Percentiles rank a stretch among this genome's conserved stretches.
Conservation (phyloP, 2,113 vertebrate genomes). For the Malaclemys terrapin region DNA sequence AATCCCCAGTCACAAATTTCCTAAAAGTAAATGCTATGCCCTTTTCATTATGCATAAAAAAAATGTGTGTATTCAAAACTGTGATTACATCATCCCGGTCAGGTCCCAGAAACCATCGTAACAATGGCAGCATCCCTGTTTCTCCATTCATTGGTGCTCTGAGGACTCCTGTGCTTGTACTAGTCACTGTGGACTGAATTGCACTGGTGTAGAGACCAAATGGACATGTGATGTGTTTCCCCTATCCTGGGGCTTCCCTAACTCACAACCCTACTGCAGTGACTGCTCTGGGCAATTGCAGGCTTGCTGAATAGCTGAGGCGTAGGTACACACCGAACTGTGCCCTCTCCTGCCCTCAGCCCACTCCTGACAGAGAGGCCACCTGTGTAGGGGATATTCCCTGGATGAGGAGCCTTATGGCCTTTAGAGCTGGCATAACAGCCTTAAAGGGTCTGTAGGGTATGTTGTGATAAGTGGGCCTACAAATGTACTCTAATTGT, state of each 20-base stretch:
- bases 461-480: background rate
- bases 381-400: background rate
- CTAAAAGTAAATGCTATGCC: constrained; percentile 57
- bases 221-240: background rate
- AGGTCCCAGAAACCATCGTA: background rate
- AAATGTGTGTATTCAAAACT: background rate
- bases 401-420: background rate
- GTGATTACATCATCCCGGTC: background rate
- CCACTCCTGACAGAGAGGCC: background rate
- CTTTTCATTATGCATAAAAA: constrained; percentile 49
- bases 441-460: background rate
- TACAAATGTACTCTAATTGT: background rate
- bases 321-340: accelerated
- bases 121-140: background rate
- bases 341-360: background rate
- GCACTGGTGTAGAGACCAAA: background rate
- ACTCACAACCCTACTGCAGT: background rate
- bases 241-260: background rate
- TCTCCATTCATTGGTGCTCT: background rate
- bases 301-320: accelerated
- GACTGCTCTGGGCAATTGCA: background rate
- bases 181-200: background rate
- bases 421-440: background rate
- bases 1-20: background rate
- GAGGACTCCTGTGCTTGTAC: background rate